phyloP scores from a whole-genome alignment of 2,888 invertebrate species.

The Endomychus coccineus region DNA sequence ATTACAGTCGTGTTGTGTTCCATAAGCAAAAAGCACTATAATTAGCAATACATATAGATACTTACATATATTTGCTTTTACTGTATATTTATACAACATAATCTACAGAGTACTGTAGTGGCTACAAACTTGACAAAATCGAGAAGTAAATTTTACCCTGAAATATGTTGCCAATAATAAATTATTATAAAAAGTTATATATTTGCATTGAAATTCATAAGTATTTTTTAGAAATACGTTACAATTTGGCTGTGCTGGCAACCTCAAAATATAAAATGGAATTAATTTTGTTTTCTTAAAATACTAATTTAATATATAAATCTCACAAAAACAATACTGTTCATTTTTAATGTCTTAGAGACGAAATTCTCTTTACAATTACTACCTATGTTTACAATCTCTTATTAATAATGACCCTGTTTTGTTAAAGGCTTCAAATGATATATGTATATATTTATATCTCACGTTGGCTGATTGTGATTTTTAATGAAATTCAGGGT shows the following conservation, averaged over 20 bases:
- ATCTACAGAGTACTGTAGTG: conserved; percentile 1
- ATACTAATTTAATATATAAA: conserved; percentile 19
- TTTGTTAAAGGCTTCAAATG: conserved; percentile 44
- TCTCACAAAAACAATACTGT: conserved; percentile 34
- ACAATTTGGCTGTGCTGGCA: conserved; percentile 17
- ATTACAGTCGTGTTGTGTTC: conserved; percentile 44
- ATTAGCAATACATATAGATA: conserved; percentile 40
- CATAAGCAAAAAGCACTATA: conserved; percentile 43
- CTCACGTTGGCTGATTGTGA: conserved; percentile 39
- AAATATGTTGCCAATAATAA: conserved; percentile 34
- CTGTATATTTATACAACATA: conserved; percentile 4
- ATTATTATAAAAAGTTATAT: conserved; percentile 19
- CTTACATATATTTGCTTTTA: conserved; percentile 7
- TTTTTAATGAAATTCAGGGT: conserved; percentile 31
- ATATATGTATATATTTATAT: conserved; percentile 35
- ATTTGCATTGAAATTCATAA: conserved; percentile 22
- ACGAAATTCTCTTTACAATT: conserved; percentile 34
- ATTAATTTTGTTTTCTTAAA: conserved; percentile 26
- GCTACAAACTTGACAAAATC: conserved; percentile 7
- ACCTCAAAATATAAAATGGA: too few relatives aligned
- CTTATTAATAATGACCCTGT: conserved; percentile 45
- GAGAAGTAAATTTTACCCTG: conserved; percentile 33
- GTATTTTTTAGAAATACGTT: conserved; percentile 18
- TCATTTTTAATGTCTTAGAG: conserved; percentile 29
- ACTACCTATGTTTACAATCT: conserved; percentile 38